Evolutionary conservation across 2,888 invertebrate genomes (phyloP).

Genomic region (Notodonta ziczac): DNA sequence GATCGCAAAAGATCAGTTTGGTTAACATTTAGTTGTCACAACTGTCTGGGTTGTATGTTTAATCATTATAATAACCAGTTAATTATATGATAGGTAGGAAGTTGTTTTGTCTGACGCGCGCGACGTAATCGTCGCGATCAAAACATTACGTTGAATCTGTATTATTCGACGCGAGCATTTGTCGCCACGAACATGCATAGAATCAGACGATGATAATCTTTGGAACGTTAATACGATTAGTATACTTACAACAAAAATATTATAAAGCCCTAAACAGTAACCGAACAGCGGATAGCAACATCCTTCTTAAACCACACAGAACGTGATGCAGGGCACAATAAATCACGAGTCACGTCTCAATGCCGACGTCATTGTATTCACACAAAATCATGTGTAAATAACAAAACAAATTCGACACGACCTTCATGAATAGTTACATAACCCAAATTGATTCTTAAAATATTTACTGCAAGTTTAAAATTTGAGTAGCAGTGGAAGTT

Average conservation of each 20-base stretch:
- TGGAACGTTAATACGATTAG: not conserved
- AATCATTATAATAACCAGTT: not conserved
- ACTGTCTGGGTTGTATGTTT: conserved; percentile 18
- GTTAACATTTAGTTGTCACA: conserved; percentile 36
- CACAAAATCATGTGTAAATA: conserved; percentile 38
- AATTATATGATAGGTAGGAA: not conserved
- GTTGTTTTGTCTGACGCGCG: not conserved
- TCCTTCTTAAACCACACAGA: conserved; percentile 17
- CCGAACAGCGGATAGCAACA: conserved; percentile 21
- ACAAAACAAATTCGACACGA: conserved; percentile 32
- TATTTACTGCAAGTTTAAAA: conserved; percentile 9
- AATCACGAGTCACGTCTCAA: conserved; percentile 42
- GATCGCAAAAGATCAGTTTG: conserved; percentile 31
- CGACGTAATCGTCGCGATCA: not conserved
- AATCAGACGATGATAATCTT: not conserved
- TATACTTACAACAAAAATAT: conserved; percentile 5
- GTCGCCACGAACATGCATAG: not conserved
- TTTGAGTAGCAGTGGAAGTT: conserved; percentile 12
- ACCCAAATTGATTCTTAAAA: conserved; percentile 26
- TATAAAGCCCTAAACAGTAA: conserved; percentile 22
- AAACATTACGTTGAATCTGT: not conserved
- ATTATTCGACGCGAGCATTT: not conserved
- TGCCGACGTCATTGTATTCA: conserved; percentile 38
- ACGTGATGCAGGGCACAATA: conserved; percentile 27
- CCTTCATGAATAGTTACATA: conserved; percentile 30